Evolutionary conservation across 2,888 invertebrate genomes (phyloP).

Genomic region (Sinohyriopsis cumingii): DNA sequence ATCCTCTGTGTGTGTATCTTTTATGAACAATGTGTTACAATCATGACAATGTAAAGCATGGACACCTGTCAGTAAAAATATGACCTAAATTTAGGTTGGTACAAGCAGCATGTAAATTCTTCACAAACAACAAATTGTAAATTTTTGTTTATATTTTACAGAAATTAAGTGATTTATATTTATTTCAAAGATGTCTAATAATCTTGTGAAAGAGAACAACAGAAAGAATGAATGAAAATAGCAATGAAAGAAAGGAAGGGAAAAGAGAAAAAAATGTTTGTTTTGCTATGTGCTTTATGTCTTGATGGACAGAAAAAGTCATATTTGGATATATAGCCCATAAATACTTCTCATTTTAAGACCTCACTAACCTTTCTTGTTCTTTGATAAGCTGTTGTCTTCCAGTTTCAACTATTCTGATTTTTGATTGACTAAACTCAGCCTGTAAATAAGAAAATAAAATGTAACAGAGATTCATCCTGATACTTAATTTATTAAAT

Average conservation of each 20-base stretch:
- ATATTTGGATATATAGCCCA: neutral
- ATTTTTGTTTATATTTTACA: neutral
- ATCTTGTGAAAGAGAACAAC: too few relatives aligned
- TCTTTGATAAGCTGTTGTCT: slow-evolving; percentile 53
- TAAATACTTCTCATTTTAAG: neutral
- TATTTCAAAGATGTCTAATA: too few relatives aligned
- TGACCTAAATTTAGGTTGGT: too few relatives aligned
- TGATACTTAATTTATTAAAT: neutral
- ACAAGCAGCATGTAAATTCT: too few relatives aligned
- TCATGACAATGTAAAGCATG: too few relatives aligned
- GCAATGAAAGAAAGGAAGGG: neutral
- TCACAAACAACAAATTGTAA: neutral
- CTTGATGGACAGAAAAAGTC: neutral
- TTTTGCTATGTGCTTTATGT: neutral
- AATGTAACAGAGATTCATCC: neutral
- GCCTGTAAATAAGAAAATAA: slow-evolving; percentile 47
- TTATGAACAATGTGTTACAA: too few relatives aligned
- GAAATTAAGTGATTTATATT: neutral
- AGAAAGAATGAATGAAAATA: too few relatives aligned
- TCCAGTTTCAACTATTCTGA: slow-evolving; percentile 59
- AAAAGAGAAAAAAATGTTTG: neutral
- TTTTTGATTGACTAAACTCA: slow-evolving; percentile 65
- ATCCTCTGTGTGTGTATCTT: too few relatives aligned
- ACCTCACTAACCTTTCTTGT: slow-evolving; percentile 55
- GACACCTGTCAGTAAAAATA: too few relatives aligned